Evolutionary conservation across 37 sponge, comb jelly and placozoan species (phyloP), one percentile per base, ranked within the genome.

Genomic region (Eunapius fragilis): DNA sequence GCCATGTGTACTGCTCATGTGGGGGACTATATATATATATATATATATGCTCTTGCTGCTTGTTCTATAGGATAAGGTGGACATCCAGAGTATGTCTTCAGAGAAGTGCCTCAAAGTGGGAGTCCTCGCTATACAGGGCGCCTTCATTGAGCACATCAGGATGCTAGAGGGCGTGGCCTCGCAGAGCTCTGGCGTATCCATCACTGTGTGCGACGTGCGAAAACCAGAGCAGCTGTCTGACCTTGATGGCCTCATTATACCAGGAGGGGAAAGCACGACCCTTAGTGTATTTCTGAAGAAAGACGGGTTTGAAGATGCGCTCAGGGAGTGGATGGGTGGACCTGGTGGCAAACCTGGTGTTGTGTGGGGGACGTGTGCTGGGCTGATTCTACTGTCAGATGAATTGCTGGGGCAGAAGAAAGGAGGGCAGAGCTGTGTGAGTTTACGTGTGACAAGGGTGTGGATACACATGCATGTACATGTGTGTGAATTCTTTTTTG

Each of bases 241-340:
- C 0, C 82, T 94, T 2, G 83, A 87, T 69, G 94, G 94, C 0
- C 69, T 94, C 74, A 81, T 94, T 35, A 90, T 94, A 13, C 94
- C 94, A 6, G 94, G 94, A 67, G 94, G 94, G 17, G 94, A 94
- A 80, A 94, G 94, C 80, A 94, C 94, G 24, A 94, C 94, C 17
- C 77, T 94, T 58, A 87, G 91, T 48, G 80, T 94, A 10, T 94
- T 94, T 67, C 82, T 94, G 74, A 74, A 38, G 37, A 36, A 94
- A 72, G 73, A 90, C 70, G 71, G 69, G 32, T 94, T 94, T 85
- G 81, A 31, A 48, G 85, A 85, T 72, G 68, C 37, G 0, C 74
- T 94, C 36, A 76, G 74, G 26, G 23, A 70, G 32, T 91, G 87
- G 85, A 69, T 84, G 9, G 41, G n/a, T 14, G 37, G 77, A 36